phyloP scores from a whole-genome alignment of 1,140 invertebrate species.

The Andricus grossulariae region DNA sequence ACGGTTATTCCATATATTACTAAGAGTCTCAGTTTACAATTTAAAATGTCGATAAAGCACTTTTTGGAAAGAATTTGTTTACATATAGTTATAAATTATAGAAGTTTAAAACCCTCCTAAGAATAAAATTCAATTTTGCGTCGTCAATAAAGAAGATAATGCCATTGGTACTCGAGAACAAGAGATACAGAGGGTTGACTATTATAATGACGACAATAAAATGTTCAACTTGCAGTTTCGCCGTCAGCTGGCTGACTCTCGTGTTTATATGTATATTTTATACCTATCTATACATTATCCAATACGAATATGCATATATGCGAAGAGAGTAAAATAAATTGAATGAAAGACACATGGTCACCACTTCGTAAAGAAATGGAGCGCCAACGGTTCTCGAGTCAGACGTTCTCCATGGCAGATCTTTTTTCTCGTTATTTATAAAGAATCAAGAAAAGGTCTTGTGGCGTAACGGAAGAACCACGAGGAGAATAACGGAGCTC shows the following conservation, averaged over 20 bases:
- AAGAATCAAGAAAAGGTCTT: constrained; percentile 13
- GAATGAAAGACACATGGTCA: not conserved
- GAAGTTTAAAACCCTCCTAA: not conserved
- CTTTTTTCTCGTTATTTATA: constrained; percentile 1
- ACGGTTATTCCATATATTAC: too few relatives aligned
- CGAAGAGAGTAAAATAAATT: not conserved
- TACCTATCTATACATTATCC: not conserved
- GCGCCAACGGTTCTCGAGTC: constrained; percentile 13
- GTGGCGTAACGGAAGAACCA: constrained; percentile 8
- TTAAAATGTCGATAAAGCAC: too few relatives aligned
- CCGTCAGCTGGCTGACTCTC: not conserved
- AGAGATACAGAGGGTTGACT: not conserved
- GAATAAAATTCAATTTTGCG: not conserved
- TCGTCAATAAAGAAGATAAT: not conserved
- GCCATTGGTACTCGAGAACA: not conserved
- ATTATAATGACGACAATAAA: constrained; percentile 11
- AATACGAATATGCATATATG: not conserved
- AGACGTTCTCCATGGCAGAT: constrained; percentile 18
- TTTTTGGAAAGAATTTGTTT: too few relatives aligned
- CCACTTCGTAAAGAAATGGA: not conserved
- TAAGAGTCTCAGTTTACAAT: too few relatives aligned
- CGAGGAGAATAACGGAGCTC: constrained; percentile 11
- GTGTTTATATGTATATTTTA: not conserved
- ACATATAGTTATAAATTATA: not conserved
- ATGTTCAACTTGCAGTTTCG: constrained; percentile 4